Conservation (phyloP, 1,140 invertebrate genomes). For the Heterodera carotae region DNA sequence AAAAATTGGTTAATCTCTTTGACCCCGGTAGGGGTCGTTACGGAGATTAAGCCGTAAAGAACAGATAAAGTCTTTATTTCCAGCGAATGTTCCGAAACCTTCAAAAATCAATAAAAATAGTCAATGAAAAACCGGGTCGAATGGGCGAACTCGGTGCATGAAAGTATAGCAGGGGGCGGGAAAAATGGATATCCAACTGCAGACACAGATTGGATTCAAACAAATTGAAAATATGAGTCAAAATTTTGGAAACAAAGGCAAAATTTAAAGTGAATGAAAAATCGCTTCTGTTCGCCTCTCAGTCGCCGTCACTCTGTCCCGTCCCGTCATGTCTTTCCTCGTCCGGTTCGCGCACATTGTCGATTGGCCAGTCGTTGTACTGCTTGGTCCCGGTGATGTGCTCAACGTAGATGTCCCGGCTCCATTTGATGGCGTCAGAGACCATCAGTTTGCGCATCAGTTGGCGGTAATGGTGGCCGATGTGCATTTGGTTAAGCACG, state of each 20-base stretch:
- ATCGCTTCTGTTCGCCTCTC: not conserved
- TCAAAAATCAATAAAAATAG: not conserved
- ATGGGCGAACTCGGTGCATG: too few species aligned
- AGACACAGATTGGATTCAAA: not conserved
- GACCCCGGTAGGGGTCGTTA: conserved; percentile 27
- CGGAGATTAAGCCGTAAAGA: conserved; percentile 35
- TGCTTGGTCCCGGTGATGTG: not conserved
- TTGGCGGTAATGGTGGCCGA: conserved; percentile 19
- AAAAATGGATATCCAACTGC: not conserved
- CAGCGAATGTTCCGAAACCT: not conserved
- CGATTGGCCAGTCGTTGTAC: not conserved
- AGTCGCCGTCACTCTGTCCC: not conserved
- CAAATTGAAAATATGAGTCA: not conserved
- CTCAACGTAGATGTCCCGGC: not conserved
- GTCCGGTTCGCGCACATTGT: too few species aligned
- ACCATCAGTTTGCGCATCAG: conserved; percentile 34
- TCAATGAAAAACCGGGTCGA: too few species aligned
- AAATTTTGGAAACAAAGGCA: too few species aligned
- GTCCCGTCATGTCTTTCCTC: too few species aligned
- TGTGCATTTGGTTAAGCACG: conserved; percentile 9
- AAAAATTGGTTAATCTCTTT: conserved; percentile 32
- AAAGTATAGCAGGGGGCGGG: not conserved
- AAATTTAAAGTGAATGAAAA: not conserved
- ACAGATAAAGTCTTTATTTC: conserved; percentile 16
- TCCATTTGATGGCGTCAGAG: not conserved